These are phyloP conservation scores for Sebastes reedi DNA, from an alignment of 2,797 vertebrate species.

Conservation along the genomic window DNA sequence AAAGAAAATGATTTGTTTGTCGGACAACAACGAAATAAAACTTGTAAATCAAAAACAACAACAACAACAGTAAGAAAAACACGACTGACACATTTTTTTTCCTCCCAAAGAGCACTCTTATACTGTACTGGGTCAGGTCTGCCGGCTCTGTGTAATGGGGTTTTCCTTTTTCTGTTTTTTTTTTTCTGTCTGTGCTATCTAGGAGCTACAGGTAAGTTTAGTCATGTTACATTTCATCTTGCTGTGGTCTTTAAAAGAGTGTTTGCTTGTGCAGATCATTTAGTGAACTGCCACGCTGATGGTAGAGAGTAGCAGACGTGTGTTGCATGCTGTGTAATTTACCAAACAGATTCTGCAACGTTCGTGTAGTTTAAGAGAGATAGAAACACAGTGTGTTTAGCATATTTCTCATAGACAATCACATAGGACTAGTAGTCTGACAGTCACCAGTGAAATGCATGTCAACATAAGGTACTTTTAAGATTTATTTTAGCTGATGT, in stretches of 20 bases:
- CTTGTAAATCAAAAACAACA: not conserved
- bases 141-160: slow-evolving; percentile 60
- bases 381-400: not conserved
- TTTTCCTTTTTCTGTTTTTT: slow-evolving; percentile 67
- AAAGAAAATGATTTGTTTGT: not conserved
- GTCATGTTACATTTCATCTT: slow-evolving; percentile 49
- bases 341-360: slow-evolving; percentile 13
- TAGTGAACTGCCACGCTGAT: not conserved
- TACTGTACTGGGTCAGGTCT: slow-evolving; percentile 31
- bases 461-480: not conserved
- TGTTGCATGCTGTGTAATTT: slow-evolving; percentile 42
- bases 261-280: slow-evolving; percentile 27
- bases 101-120: not conserved
- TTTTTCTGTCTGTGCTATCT: slow-evolving; percentile 69
- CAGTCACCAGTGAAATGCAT: slow-evolving; percentile 3
- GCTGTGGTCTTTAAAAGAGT: slow-evolving; percentile 45
- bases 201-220: slow-evolving; percentile 85
- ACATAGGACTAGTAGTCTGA: not conserved
- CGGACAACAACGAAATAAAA: not conserved
- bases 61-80: not conserved
- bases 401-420: not conserved
- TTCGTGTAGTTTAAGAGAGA: not conserved
- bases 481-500: not conserved
- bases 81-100: not conserved
- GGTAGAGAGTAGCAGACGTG: slow-evolving; percentile 5